phyloP scores from a whole-genome alignment of 37 sponge, comb jelly and placozoan genomes.

The Lycopodina hypogea region DNA sequence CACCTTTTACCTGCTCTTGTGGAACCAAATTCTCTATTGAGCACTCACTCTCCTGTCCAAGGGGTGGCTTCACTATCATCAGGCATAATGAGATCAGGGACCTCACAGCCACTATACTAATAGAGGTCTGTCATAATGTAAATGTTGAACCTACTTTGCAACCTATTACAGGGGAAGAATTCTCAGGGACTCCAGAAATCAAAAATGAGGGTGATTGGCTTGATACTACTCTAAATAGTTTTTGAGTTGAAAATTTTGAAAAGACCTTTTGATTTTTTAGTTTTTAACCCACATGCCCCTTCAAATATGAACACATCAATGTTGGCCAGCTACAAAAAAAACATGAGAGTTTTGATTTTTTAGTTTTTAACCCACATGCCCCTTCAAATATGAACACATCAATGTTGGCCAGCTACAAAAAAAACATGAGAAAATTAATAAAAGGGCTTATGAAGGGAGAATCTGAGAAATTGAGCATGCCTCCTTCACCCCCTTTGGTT shows the following conservation, averaged over 20 bases:
- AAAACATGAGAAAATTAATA: conserved; percentile 23
- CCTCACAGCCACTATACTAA: conserved; percentile 16
- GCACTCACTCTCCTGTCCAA: conserved; percentile 39
- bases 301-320: no score
- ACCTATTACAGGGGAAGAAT: conserved; percentile 29
- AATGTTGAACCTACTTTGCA: conserved; percentile 32
- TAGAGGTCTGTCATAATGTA: conserved; percentile 44
- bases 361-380: neutral
- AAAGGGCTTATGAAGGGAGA: conserved; percentile 16
- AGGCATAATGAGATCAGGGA: no score
- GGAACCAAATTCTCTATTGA: conserved; percentile 33
- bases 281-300: conserved; percentile 44
- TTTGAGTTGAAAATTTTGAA: no score
- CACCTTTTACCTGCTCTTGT: no score
- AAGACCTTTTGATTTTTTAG: conserved; percentile 32
- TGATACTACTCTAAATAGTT: no score
- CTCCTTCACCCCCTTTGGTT: conserved; percentile 14
- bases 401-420: no score
- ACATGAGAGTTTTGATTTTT: no score
- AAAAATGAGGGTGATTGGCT: no score
- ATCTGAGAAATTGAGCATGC: conserved; percentile 19
- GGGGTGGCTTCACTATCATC: conserved; percentile 31
- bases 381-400: no score
- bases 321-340: no score
- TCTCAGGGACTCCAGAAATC: no score